Percentiles rank a stretch among this genome's conserved stretches.
Conservation (phyloP, 1,140 invertebrate species). For the Caenorhabditis latens region DNA sequence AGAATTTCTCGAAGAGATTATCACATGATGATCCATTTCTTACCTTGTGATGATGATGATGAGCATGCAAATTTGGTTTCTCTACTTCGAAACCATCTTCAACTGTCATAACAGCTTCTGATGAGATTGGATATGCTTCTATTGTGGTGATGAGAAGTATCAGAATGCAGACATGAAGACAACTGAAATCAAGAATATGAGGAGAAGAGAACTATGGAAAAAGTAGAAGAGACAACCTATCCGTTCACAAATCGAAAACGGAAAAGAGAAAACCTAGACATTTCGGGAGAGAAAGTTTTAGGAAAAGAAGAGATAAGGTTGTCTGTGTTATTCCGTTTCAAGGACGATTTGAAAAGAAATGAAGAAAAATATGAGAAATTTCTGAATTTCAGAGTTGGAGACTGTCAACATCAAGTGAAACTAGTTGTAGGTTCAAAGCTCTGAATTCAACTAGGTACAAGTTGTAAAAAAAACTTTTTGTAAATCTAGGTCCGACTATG, state of each 20-base stretch:
- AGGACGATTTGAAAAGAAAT: no score
- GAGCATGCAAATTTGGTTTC: slow-evolving; percentile 38
- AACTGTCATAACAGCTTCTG: slow-evolving; percentile 34
- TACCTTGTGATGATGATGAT: slow-evolving; percentile 50
- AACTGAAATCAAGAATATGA: background rate
- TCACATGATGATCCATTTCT: background rate
- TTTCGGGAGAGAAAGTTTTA: slow-evolving; percentile 2
- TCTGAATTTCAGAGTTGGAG: no score
- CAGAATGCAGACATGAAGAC: background rate
- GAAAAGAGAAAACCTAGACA: background rate
- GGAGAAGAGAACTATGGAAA: background rate
- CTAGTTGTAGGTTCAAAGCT: no score
- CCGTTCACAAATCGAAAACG: background rate
- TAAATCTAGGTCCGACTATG: no score
- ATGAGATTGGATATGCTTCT: slow-evolving; percentile 8
- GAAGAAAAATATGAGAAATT: no score
- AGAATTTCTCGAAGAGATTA: background rate
- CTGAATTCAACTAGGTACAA: no score
- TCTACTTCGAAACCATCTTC: slow-evolving; percentile 40
- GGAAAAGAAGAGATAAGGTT: background rate
- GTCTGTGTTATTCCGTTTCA: no score
- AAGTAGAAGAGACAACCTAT: slow-evolving; percentile 24
- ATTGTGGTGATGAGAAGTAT: background rate
- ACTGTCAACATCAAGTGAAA: no score
- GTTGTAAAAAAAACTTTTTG: no score